These are phyloP conservation scores for Crocallis elinguaria DNA, from an alignment of 2,888 invertebrate genomes.

Conservation along the genomic window DNA sequence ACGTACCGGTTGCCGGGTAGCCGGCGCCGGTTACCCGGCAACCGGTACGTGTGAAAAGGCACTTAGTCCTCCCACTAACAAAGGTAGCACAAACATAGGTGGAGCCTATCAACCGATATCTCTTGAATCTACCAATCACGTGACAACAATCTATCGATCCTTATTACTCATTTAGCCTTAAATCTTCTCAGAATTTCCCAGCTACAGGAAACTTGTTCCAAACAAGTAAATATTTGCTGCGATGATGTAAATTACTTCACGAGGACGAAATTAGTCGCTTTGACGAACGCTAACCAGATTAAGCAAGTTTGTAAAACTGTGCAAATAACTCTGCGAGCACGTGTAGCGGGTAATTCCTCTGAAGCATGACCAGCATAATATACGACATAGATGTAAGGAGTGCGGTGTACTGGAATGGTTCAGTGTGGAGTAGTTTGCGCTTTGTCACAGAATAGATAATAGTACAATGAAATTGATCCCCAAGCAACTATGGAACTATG, in stretches of 20 bases:
- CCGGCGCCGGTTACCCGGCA: background rate
- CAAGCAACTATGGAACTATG: no score
- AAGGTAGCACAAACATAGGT: background rate
- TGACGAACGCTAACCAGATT: constrained; percentile 1
- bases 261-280: constrained; percentile 8
- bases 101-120: no score
- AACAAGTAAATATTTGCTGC: constrained; percentile 4
- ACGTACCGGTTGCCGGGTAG: no score
- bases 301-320: background rate
- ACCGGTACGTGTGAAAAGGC: background rate
- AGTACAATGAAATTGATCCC: no score
- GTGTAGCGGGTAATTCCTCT: background rate
- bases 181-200: background rate
- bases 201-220: background rate
- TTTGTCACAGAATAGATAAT: no score
- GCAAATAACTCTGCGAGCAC: background rate
- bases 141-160: no score
- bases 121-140: no score
- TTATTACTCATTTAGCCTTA: background rate
- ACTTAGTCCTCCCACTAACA: background rate
- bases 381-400: no score
- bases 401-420: background rate
- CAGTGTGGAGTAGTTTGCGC: no score
- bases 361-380: background rate
- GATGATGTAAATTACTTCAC: constrained; percentile 3